A percentile compares a stretch with the other conserved stretches of the same genome.
Evolutionary conservation across 2,888 invertebrate species (phyloP).

Genomic region (Drosophila prostipennis): DNA sequence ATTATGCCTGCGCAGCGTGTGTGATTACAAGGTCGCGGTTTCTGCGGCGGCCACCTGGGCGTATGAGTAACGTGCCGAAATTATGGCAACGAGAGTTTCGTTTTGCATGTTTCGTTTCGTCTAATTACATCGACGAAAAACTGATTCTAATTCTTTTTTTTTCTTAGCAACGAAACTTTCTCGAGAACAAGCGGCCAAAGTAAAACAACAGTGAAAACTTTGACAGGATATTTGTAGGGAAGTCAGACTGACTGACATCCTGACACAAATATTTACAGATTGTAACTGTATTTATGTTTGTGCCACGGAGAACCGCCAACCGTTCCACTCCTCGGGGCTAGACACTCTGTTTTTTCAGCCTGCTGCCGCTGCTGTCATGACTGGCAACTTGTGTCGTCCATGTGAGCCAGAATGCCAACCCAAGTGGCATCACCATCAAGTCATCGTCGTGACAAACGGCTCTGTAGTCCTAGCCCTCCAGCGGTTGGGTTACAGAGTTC

Average conservation of each 20-base stretch:
- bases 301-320: not conserved
- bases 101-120: slow-evolving; percentile 8
- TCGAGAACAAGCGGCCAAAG: slow-evolving; percentile 5
- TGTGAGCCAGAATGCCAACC: slow-evolving; percentile 10
- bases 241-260: slow-evolving; percentile 42
- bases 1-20: slow-evolving; percentile 51
- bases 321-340: slow-evolving; percentile 16
- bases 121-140: slow-evolving; percentile 31
- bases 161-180: not conserved
- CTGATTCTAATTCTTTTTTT: slow-evolving; percentile 1
- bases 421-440: slow-evolving; percentile 48
- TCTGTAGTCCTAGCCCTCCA: slow-evolving; percentile 22
- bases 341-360: slow-evolving; percentile 15
- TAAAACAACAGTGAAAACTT: slow-evolving; percentile 16
- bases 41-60: slow-evolving; percentile 40
- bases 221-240: slow-evolving; percentile 37
- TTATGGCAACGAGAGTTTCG: not conserved
- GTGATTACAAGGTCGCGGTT: slow-evolving; percentile 39
- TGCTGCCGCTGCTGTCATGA: slow-evolving; percentile 12
- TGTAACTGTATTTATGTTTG: slow-evolving; percentile 40
- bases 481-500: slow-evolving; percentile 8
- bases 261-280: slow-evolving; percentile 39
- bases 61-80: slow-evolving; percentile 55
- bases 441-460: slow-evolving; percentile 14
- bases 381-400: slow-evolving; percentile 20